Base-by-base conservation (phyloP, 1,140 invertebrate species). In the Drosophila lini region DNA sequence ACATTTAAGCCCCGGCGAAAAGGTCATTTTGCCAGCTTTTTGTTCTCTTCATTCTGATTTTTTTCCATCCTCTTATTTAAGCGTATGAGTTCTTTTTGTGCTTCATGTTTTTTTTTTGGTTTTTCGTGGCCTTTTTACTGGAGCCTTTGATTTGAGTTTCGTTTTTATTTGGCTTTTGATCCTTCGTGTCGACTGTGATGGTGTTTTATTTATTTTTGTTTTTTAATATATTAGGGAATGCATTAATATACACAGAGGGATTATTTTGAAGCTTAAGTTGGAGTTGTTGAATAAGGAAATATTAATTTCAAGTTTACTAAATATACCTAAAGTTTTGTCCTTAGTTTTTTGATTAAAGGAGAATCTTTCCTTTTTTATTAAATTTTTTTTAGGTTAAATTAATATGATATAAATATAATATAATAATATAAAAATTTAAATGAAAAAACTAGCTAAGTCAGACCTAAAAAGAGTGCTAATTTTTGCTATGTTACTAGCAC, bases 21-120 rank as follows among this genome's bases (percentile, higher is more conserved):
- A 90, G 85, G 85, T 90, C 81, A 90, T 90, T 90, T 89, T 34
- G 61, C 74, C 68, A 75, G 80, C 71, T 78, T 84, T 89, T 86
- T 47, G 82, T 79, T 63, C 81, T 74, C 77, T 85, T 85, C 78
- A 75, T 81, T 79, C 52, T 50, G 63, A 80, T 80, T 79, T 82
- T 78, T 59, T 58, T 61, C 31, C 61, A 59, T 58, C 47, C 65
- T 25, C 44, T 75, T 44, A 53, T 76, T 45, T 82, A 40, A 34
- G 31, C 63, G 19, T 67, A 42, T 52, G 60, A 16, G 59, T 69
- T 45, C 50, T 48, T 52, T 59, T 50, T 34, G 53, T 53, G 25
- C 11, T 58, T 61, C 40, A 41, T 40, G 47, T 62, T 81, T 65
- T 38, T 70, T 38, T 42, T 25, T 25, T 25, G 40, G 63, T 68